A percentile compares a stretch with the other conserved stretches of the same genome.
phyloP scores from a whole-genome alignment of 2,888 invertebrate genomes.

The Protonemura montana region DNA sequence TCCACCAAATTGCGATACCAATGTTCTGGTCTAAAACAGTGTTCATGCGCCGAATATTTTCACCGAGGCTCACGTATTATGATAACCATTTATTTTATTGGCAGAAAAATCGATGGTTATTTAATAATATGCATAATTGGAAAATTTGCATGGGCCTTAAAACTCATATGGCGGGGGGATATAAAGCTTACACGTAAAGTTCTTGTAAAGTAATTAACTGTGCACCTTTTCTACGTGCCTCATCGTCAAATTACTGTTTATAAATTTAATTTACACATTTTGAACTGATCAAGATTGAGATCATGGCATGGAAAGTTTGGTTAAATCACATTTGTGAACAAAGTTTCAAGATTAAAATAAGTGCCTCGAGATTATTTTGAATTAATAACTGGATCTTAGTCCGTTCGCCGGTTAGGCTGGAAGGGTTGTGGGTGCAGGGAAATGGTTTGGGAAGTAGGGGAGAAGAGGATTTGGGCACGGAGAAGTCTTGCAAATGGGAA shows the following conservation, averaged over 20 bases:
- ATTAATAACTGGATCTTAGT: neutral
- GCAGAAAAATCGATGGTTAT: no score
- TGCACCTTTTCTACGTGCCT: no score
- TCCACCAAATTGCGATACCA: no score
- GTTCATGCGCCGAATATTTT: no score
- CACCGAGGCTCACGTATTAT: no score
- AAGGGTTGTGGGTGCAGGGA: neutral
- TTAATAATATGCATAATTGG: neutral
- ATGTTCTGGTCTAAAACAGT: no score
- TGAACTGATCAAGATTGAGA: neutral
- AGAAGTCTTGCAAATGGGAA: neutral
- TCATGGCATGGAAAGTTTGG: neutral
- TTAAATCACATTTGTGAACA: slow-evolving; percentile 10
- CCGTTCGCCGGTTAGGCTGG: neutral
- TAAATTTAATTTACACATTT: neutral
- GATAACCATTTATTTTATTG: no score
- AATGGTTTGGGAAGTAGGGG: neutral
- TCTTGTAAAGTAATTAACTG: no score
- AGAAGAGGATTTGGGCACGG: neutral
- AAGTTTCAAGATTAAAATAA: neutral
- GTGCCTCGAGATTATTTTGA: slow-evolving; percentile 12
- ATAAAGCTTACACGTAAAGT: no score
- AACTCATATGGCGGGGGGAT: no score
- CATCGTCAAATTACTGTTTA: no score
- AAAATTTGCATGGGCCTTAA: neutral